These are phyloP conservation scores for Cyclophora punctaria DNA, from an alignment of 2,888 invertebrate genomes.

Conservation along the genomic window DNA sequence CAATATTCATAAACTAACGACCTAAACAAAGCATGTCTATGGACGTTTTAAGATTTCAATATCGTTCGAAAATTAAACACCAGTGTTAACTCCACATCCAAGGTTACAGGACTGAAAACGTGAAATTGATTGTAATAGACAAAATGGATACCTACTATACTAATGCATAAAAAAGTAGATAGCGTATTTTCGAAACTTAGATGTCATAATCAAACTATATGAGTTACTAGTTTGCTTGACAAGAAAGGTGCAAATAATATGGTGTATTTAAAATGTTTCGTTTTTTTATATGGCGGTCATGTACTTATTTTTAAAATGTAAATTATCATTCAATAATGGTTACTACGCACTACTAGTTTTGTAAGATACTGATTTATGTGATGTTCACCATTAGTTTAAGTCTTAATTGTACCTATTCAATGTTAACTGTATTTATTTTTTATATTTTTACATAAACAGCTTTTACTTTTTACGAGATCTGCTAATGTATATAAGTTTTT, in stretches of 20 bases:
- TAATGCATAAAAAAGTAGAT: too few species aligned
- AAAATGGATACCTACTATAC: too few species aligned
- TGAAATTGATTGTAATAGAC: too few species aligned
- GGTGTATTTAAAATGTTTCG: too few species aligned
- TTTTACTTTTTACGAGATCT: constrained; percentile 40
- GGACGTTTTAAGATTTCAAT: neutral
- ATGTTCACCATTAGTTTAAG: constrained; percentile 58
- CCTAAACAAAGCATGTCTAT: constrained; percentile 7
- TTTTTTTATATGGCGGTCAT: too few species aligned
- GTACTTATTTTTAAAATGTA: neutral
- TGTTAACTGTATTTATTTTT: constrained; percentile 1
- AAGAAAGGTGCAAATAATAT: too few species aligned
- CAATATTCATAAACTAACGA: neutral
- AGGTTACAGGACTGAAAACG: too few species aligned
- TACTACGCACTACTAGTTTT: constrained; percentile 1
- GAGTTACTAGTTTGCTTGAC: too few species aligned
- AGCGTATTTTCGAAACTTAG: too few species aligned
- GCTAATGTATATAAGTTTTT: constrained; percentile 51
- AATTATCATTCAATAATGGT: constrained; percentile 1
- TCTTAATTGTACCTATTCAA: neutral
- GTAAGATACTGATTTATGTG: constrained; percentile 24
- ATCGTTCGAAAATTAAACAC: too few species aligned
- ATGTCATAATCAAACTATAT: too few species aligned
- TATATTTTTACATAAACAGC: constrained; percentile 6
- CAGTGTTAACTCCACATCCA: too few species aligned